phyloP scores from a whole-genome alignment of 2,113 vertebrate genomes.

The Tringa solitaria region DNA sequence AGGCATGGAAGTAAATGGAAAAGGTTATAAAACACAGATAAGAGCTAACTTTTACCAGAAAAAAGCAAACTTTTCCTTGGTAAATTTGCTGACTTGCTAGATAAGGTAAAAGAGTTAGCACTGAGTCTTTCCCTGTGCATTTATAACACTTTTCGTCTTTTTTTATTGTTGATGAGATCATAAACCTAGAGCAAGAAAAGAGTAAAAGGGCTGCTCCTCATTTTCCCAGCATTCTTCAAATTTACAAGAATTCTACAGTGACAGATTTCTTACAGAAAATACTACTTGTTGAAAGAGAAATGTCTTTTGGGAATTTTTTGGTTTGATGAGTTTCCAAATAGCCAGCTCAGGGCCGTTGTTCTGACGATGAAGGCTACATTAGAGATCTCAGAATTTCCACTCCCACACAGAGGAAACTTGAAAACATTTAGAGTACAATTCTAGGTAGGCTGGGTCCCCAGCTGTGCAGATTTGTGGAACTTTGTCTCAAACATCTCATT shows the following conservation, averaged over 20 bases:
- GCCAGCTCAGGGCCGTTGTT: not conserved
- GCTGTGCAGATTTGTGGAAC: not conserved
- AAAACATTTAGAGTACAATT: not conserved
- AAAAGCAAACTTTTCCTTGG: not conserved
- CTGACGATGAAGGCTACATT: not conserved
- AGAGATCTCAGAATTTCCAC: not conserved
- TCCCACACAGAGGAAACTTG: not conserved
- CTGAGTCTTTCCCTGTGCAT: not conserved
- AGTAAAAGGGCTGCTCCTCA: not conserved
- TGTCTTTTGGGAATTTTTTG: fast-evolving
- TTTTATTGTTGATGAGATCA: not conserved
- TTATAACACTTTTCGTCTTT: not conserved
- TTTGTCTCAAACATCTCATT: not conserved
- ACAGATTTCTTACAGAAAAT: not conserved
- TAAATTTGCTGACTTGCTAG: not conserved
- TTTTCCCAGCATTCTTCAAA: not conserved
- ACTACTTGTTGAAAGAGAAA: not conserved
- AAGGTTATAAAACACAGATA: not conserved
- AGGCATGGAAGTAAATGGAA: not conserved
- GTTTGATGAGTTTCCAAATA: not conserved
- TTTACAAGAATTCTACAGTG: not conserved
- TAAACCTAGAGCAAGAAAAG: not conserved
- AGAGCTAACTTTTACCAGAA: not conserved
- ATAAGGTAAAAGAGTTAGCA: not conserved
- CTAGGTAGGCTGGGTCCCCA: not conserved